A percentile compares a stretch with the other conserved stretches of the same genome.
Conservation (phyloP, 2,797 vertebrate species). For the Geotria australis region DNA sequence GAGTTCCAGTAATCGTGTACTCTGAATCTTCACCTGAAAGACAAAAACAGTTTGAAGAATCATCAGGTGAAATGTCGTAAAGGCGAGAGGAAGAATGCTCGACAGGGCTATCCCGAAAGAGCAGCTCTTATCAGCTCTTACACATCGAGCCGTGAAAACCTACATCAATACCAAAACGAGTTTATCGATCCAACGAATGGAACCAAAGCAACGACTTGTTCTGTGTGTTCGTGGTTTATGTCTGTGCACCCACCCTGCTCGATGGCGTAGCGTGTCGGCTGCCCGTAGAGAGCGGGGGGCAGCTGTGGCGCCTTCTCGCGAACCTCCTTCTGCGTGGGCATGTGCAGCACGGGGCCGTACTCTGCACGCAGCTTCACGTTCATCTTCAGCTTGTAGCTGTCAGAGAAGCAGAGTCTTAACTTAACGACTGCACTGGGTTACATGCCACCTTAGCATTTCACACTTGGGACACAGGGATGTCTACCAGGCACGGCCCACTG, state of each 20-base stretch:
- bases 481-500: no score
- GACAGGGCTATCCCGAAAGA: no score
- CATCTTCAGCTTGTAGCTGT: slow-evolving; percentile 67
- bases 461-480: no score
- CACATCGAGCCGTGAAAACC: not conserved
- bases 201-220: no score
- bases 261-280: slow-evolving; percentile 3
- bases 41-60: not conserved
- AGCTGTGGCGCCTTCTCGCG: slow-evolving; percentile 25
- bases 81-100: not conserved
- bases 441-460: no score
- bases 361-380: slow-evolving; percentile 44
- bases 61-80: no score
- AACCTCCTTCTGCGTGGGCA: slow-evolving; percentile 62
- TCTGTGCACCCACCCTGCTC: no score
- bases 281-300: slow-evolving; percentile 15
- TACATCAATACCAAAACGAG: slow-evolving; percentile 1
- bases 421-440: no score
- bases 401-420: slow-evolving; percentile 2
- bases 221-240: no score
- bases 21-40: slow-evolving; percentile 39
- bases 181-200: no score
- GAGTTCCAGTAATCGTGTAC: slow-evolving; percentile 78
- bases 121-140: no score
- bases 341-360: slow-evolving; percentile 51